Percentiles rank a stretch among this genome's conserved stretches.
These are phyloP conservation scores for Papilio machaon DNA, from an alignment of 1,140 invertebrate species.

Conservation along the genomic window DNA sequence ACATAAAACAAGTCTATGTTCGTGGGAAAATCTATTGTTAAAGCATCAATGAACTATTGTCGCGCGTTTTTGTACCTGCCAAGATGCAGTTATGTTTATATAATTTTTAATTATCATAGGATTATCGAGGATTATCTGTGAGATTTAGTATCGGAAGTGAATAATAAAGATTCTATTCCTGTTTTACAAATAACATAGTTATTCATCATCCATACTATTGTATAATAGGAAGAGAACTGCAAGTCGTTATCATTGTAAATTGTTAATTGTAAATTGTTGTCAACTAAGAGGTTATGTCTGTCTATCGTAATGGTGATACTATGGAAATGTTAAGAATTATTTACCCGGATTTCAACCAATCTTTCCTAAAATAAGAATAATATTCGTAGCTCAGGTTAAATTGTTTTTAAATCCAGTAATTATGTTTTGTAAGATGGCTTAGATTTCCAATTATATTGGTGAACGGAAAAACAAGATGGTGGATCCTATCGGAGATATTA, in stretches of 20 bases:
- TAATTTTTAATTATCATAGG: conserved; percentile 3
- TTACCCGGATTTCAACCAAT: neutral
- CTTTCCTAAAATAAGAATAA: neutral
- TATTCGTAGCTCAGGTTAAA: conserved; percentile 3
- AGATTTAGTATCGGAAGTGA: neutral
- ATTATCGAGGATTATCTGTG: conserved; percentile 1
- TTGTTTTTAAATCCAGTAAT: conserved; percentile 34
- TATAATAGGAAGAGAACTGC: too few species aligned
- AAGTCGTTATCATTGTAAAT: neutral
- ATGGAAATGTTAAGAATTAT: neutral
- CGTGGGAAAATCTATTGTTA: conserved; percentile 38
- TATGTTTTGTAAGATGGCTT: conserved; percentile 20
- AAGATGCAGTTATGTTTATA: neutral
- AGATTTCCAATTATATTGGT: conserved; percentile 27
- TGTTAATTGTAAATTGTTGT: neutral
- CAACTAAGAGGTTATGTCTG: neutral
- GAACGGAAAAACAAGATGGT: conserved; percentile 16
- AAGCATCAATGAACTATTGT: conserved; percentile 13
- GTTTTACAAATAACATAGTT: neutral
- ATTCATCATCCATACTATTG: neutral
- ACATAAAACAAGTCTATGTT: conserved; percentile 7
- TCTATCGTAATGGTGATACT: neutral
- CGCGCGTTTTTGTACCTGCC: conserved; percentile 19
- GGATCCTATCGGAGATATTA: conserved; percentile 13
- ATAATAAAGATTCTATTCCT: neutral